Evolutionary conservation across 2,797 vertebrate species (phyloP).

Genomic region (Sylvilagus floridanus): DNA sequence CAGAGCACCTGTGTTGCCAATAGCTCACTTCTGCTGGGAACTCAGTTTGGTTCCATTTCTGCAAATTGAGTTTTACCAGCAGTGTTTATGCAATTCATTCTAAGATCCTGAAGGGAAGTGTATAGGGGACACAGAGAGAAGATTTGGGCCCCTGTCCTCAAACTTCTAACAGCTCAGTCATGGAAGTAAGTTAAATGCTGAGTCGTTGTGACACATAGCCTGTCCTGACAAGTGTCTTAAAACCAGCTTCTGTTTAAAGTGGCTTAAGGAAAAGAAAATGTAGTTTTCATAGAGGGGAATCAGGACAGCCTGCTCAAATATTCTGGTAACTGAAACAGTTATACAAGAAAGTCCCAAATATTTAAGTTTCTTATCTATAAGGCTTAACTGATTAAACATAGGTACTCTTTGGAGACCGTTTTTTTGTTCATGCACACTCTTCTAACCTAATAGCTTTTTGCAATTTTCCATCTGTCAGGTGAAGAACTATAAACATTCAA

Average conservation of each 20-base stretch:
- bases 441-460: conserved; percentile 30
- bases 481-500: conserved; percentile 59
- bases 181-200: neutral
- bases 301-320: neutral
- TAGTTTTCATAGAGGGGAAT: neutral
- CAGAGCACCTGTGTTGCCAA: neutral
- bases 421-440: neutral
- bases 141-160: neutral
- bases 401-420: conserved; percentile 36
- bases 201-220: neutral
- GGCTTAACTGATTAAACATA: conserved; percentile 47
- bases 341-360: conserved; percentile 43
- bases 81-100: neutral
- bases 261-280: conserved; percentile 9
- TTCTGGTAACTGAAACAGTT: conserved; percentile 49
- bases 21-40: neutral
- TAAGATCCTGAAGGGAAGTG: neutral
- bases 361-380: conserved; percentile 13
- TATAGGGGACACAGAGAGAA: neutral
- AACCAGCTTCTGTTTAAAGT: neutral
- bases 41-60: neutral
- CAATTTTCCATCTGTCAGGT: conserved; percentile 48
- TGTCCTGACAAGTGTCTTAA: neutral
- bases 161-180: neutral
- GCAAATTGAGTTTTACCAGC: neutral